These are phyloP conservation scores for Sebastes nivosus DNA, from an alignment of 2,797 vertebrate genomes.

Conservation along the genomic window DNA sequence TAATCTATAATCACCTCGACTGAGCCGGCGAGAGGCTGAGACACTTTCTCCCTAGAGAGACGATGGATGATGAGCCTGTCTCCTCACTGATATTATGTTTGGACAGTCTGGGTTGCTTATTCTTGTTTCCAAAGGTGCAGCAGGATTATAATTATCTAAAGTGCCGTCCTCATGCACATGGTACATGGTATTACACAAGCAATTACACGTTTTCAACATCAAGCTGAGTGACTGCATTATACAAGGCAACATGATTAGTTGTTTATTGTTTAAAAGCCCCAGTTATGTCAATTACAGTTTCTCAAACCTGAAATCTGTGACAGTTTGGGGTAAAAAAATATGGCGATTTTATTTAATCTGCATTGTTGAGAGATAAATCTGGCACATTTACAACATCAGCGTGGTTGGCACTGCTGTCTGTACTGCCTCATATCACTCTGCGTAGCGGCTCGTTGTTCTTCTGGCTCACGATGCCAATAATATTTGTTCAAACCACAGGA, in stretches of 20 bases:
- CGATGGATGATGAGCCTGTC: conserved; percentile 29
- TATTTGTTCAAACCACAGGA: background rate
- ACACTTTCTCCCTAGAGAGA: conserved; percentile 25
- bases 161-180: conserved; percentile 2
- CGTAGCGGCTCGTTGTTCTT: background rate
- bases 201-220: conserved; percentile 25
- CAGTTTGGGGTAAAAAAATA: background rate
- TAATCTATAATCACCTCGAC: conserved; percentile 54
- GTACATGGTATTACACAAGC: background rate
- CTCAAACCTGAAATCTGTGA: background rate
- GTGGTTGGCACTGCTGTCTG: background rate
- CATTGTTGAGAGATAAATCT: background rate
- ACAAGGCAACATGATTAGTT: conserved; percentile 5
- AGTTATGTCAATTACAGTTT: background rate
- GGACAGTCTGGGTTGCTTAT: conserved; percentile 10
- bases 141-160: conserved; percentile 42
- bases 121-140: conserved; percentile 15
- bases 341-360: background rate
- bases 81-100: conserved; percentile 23
- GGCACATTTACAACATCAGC: background rate
- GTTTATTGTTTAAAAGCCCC: background rate
- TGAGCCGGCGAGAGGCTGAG: conserved; percentile 27
- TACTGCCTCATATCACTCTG: background rate
- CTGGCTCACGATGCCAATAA: background rate
- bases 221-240: conserved; percentile 12